phyloP scores from a whole-genome alignment of 2,888 invertebrate genomes.

The Myopa testacea region DNA sequence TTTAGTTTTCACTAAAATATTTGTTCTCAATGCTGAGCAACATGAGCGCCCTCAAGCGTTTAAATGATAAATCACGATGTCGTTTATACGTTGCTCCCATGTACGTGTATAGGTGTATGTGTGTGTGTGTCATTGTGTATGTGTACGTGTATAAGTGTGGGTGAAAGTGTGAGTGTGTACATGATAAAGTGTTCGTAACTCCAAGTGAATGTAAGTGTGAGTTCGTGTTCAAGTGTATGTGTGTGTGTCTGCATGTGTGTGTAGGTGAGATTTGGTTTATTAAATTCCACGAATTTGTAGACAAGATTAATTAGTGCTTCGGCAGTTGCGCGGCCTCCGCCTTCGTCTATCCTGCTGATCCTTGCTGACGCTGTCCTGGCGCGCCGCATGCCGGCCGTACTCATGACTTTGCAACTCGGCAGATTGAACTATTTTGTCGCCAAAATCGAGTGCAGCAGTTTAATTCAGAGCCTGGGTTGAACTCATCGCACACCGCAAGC shows the following conservation, averaged over 20 bases:
- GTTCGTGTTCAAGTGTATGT: neutral
- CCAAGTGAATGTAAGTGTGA: neutral
- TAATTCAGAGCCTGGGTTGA: neutral
- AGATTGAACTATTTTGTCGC: conserved; percentile 29
- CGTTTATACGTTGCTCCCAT: neutral
- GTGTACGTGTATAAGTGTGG: neutral
- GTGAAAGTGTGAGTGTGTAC: neutral
- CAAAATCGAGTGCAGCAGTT: conserved; percentile 9
- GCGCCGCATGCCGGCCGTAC: neutral
- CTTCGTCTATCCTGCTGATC: neutral
- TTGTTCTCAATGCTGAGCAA: conserved; percentile 3
- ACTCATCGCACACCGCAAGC: conserved; percentile 11
- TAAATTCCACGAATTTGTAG: conserved; percentile 45
- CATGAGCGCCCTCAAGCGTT: neutral
- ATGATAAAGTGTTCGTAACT: conserved; percentile 7
- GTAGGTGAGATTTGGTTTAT: conserved; percentile 40
- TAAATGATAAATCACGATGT: conserved; percentile 16
- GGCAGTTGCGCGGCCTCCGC: neutral
- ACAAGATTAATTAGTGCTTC: conserved; percentile 45
- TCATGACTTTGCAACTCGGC: conserved; percentile 23
- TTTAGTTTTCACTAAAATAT: conserved; percentile 29
- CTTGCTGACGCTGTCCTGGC: neutral
- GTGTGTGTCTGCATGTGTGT: neutral
- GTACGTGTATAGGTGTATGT: neutral
- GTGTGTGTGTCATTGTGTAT: neutral